Conservation (phyloP, 1,140 invertebrate species). For the Listronotus bonariensis region DNA sequence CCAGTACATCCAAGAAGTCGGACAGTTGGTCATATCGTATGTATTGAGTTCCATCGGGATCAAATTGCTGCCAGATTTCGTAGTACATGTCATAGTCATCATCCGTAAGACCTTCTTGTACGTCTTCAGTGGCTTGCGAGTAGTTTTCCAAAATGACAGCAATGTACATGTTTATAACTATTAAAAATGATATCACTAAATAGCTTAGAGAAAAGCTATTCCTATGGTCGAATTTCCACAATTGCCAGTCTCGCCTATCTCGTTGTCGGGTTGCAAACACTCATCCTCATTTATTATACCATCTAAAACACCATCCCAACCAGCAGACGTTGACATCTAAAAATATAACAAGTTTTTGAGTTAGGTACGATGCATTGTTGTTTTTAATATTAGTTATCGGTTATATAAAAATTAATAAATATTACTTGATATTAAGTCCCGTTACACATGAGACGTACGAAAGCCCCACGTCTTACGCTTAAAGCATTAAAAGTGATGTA, state of each 20-base stretch:
- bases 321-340: constrained; percentile 97
- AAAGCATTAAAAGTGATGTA: too few species aligned
- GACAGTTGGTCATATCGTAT: constrained; percentile 92
- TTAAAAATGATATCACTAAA: constrained; percentile 96
- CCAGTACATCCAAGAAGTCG: constrained; percentile 92
- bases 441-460: too few species aligned
- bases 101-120: constrained; percentile 96
- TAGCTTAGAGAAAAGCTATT: constrained; percentile 95
- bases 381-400: too few species aligned
- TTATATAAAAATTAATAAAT: too few species aligned
- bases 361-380: too few species aligned
- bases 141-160: constrained; percentile 99
- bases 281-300: constrained; percentile 95
- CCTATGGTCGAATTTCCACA: constrained; percentile 92
- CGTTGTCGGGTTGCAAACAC: constrained; percentile 84
- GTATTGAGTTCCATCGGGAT: constrained; percentile 96
- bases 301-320: constrained; percentile 94
- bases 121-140: constrained; percentile 94
- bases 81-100: constrained; percentile 99
- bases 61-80: constrained; percentile 98
- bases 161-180: constrained; percentile 99
- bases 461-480: too few species aligned
- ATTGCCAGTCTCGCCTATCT: constrained; percentile 84
- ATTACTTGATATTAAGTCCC: too few species aligned
- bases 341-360: not conserved